Conservation (phyloP, 2,797 vertebrate species). For the Muscicapa comitata region DNA sequence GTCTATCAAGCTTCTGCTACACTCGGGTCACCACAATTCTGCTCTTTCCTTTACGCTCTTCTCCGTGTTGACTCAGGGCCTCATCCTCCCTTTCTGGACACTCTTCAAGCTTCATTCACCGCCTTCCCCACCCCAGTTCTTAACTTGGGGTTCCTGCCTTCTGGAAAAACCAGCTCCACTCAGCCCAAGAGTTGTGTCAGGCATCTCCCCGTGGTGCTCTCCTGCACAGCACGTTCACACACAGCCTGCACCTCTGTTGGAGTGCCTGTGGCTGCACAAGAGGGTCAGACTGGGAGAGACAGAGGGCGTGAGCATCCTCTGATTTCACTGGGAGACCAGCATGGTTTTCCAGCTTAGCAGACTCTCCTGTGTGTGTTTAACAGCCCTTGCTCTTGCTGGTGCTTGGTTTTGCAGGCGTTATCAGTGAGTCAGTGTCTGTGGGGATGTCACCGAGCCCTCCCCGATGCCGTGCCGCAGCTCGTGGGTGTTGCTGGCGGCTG, state of each 20-base stretch:
- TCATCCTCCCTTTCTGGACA: neutral
- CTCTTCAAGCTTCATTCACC: neutral
- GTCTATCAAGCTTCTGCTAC: conserved; percentile 24
- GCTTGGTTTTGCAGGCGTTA: neutral
- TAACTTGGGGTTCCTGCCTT: neutral
- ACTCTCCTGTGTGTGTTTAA: neutral
- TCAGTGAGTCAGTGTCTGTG: neutral
- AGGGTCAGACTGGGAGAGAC: rapidly evolving
- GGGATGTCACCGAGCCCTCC: neutral
- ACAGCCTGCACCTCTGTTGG: rapidly evolving
- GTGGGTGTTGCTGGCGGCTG: neutral
- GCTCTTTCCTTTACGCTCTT: neutral
- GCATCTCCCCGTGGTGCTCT: rapidly evolving
- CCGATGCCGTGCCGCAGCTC: neutral
- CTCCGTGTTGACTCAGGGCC: neutral
- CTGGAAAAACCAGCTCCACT: neutral
- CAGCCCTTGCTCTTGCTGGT: neutral
- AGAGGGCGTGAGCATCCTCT: neutral
- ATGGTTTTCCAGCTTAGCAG: neutral
- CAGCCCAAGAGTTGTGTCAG: neutral
- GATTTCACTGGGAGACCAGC: neutral
- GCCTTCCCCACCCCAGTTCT: neutral
- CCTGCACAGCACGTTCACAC: rapidly evolving
- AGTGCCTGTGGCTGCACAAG: neutral
- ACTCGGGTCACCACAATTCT: neutral